Conservation (phyloP, 2,113 vertebrate genomes). For the Phoenicopterus ruber region DNA sequence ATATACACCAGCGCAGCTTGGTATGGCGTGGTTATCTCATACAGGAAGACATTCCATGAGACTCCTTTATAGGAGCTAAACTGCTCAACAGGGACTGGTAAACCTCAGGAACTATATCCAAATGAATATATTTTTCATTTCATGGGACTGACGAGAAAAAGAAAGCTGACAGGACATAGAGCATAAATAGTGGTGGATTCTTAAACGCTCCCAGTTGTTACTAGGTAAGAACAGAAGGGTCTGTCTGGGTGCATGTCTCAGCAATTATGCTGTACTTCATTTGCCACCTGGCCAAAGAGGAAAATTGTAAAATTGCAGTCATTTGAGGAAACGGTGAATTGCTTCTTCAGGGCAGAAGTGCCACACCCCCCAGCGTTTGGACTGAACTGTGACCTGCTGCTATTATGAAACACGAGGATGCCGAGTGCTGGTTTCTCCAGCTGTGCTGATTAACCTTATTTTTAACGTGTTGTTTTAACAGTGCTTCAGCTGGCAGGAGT, state of each 20-base stretch:
- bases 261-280: not conserved
- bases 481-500: not conserved
- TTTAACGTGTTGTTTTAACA: not conserved
- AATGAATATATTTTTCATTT: not conserved
- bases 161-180: not conserved
- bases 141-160: not conserved
- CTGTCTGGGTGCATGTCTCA: not conserved
- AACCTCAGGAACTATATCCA: not conserved
- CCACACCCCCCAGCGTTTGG: not conserved
- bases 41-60: not conserved
- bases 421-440: not conserved
- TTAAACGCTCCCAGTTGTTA: not conserved
- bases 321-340: not conserved
- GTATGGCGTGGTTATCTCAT: fast-evolving
- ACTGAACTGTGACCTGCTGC: not conserved
- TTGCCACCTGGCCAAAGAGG: not conserved
- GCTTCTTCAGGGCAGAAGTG: not conserved
- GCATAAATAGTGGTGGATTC: not conserved
- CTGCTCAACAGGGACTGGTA: not conserved
- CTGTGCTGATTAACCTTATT: not conserved
- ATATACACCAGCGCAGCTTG: not conserved
- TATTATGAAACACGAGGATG: not conserved
- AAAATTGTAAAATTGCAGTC: not conserved
- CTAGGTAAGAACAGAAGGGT: not conserved
- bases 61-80: not conserved